Evolutionary conservation across 1,140 invertebrate genomes (phyloP).

Genomic region (Papilio xuthus): DNA sequence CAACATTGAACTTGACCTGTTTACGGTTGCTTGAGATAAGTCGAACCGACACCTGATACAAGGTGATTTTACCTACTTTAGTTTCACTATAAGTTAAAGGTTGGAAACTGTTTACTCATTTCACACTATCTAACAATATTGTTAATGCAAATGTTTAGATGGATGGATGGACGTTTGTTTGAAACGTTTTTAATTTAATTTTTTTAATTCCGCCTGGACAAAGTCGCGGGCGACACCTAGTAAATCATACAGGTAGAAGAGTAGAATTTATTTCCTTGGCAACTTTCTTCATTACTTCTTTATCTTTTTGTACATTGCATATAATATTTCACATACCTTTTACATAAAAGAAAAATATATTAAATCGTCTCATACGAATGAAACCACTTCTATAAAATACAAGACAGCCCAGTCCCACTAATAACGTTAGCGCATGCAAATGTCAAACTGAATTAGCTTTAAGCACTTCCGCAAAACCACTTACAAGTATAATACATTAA

Average conservation of each 20-base stretch:
- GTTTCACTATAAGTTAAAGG: no score
- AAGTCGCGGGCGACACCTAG: no score
- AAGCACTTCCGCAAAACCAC: not conserved
- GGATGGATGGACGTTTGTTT: no score
- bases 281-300: not conserved
- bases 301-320: not conserved
- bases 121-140: no score
- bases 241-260: not conserved
- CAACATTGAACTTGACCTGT: not conserved
- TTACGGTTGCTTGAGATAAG: not conserved
- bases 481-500: no score
- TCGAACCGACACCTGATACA: not conserved
- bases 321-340: not conserved
- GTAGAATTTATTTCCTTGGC: no score
- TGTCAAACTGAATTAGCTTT: conserved; percentile 16
- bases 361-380: not conserved
- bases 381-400: not conserved
- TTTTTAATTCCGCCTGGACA: no score
- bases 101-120: no score
- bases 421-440: conserved; percentile 4
- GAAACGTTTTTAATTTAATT: no score
- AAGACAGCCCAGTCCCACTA: not conserved
- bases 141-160: no score
- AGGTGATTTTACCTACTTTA: no score
- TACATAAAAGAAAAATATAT: not conserved